Evolutionary conservation across 2,113 vertebrate species (phyloP).

Genomic region (Hemicordylus capensis): DNA sequence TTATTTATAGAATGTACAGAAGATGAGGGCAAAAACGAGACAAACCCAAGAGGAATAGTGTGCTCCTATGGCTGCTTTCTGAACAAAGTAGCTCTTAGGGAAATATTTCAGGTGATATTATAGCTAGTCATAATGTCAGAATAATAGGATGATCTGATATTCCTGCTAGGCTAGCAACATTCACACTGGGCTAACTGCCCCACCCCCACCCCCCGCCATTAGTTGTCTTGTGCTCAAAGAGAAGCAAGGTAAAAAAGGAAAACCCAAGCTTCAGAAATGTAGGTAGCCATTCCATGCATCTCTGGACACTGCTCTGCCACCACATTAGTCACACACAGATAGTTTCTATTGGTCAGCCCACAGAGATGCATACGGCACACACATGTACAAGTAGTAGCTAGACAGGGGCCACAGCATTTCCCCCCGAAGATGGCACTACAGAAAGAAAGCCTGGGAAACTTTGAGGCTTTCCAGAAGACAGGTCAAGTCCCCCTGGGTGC

Average conservation of each 20-base stretch:
- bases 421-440: no score
- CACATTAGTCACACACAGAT: neutral
- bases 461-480: no score
- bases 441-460: no score
- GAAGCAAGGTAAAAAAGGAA: neutral
- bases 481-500: no score
- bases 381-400: neutral
- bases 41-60: neutral
- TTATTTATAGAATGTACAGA: conserved; percentile 31
- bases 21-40: neutral
- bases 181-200: no score
- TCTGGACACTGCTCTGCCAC: no score
- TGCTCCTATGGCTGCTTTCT: neutral
- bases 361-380: neutral
- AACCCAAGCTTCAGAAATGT: neutral
- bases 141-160: neutral
- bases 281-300: neutral
- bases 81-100: conserved; percentile 17
- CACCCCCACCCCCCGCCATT: no score
- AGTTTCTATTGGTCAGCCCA: neutral
- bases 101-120: neutral
- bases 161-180: neutral
- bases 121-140: neutral
- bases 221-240: neutral
- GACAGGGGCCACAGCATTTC: neutral